Evolutionary conservation across 2,797 vertebrate species (phyloP), one percentile per base, ranked within the genome.

Genomic region (Sebastes elongatus): DNA sequence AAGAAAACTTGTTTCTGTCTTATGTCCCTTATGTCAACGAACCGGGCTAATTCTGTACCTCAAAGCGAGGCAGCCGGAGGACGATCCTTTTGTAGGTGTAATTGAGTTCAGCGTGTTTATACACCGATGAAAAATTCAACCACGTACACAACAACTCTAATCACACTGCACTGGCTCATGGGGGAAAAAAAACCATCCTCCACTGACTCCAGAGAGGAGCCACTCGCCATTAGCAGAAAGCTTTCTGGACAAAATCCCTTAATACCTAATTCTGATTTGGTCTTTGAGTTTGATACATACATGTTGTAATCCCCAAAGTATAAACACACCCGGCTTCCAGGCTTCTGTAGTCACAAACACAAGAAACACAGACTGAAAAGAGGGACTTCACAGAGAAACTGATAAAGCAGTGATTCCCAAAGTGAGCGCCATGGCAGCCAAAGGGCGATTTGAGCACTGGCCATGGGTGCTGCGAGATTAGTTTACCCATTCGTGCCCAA

Each of bases 41-140:
- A 64, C 23, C 14, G 3, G 1, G 42, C 30, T 76, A 70, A 86
- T 84, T 82, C 69, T 64, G 69, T 14, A 52, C 32, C 82, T 83
- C 80, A 69, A 52, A 85, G 85, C 66, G 3, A 74, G 69, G 60
- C 59, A 53, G 76, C 30, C 28, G 14, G 25, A 71, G 70, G 74
- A 84, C 25, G 38, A 57, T 69, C 56, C 71, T 80, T 73, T 52
- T 71, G 60, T 28, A 68, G 79, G 73, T 80, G 88, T 77, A 82
- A 84, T 59, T 83, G 77, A 78, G 76, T 87, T 92, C 78, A 76
- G 62, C 23, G 7, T 68, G 78, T 85, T 83, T 73, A 74, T 25
- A 56, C 25, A 7, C n/a, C n/a, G 9, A 70, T 79, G 63, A 79
- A 82, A 84, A 83, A 80, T 68, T 83, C 56, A 77, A 28, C 67